Base-by-base conservation (phyloP, 2,797 vertebrate genomes). In the Trachurus trachurus region DNA sequence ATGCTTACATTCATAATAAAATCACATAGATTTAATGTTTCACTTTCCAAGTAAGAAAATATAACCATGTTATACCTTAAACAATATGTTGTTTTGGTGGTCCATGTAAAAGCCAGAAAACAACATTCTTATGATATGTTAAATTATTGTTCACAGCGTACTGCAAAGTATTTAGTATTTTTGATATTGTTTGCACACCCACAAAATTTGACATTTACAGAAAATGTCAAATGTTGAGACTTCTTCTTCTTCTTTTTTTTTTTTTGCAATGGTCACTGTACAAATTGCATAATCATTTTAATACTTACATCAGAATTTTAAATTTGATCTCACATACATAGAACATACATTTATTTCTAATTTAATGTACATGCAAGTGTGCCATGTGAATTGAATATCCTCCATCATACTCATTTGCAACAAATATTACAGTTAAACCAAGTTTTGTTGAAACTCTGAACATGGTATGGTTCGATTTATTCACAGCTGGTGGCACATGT, bases 261-360 rank as follows among this genome's bases (percentile, higher is more conserved):
- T 71, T 92, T 93, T 91, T 90, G 87, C 87, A 87, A 85, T 70
- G 67, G 81, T 82, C 88, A 89, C 88, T 88, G 83, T 89, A 91
- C 88, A 90, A 94, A 92, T 95, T 95, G 94, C 94, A 95, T 95
- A 95, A 92, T 92, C 84, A 91, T 93, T 93, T 76, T 37, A 92
- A 87, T 82, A 92, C 83, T 64, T 82, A 92, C 73, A 85, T 78
- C 66, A 80, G 69, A 87, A 82, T 85, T 89, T 56, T 79, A 82
- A 82, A 71, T 83, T 71, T 74, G 65, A 87, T 80, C 74, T 83
- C 73, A 91, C 77, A 74, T 73, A 91, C 73, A 82, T 68, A 83
- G 39, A 81, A 90, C 78, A 86, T 64, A 87, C 39, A 84, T 76
- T 76, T 86, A 86, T 76, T 86, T 91, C 53, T 77, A 80, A 50